Evolutionary conservation across 2,113 vertebrate genomes (phyloP).

Genomic region (Cyprinodon tularosa): DNA sequence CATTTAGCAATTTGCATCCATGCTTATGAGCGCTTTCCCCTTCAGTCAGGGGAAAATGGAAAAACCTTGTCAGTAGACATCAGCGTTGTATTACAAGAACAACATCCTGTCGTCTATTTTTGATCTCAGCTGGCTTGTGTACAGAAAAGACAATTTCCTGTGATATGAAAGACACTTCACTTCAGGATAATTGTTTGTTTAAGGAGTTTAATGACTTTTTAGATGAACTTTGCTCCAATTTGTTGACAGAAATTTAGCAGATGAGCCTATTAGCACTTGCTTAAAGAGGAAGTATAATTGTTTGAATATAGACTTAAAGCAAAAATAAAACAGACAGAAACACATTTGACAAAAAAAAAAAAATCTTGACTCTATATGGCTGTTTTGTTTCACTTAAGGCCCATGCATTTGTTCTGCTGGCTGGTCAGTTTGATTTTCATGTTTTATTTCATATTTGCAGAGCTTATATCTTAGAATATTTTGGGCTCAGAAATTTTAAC

Average conservation of each 20-base stretch:
- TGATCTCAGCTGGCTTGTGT: constrained; percentile 37
- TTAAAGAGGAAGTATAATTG: neutral
- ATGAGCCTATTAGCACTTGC: constrained; percentile 26
- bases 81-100: constrained; percentile 37
- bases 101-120: constrained; percentile 70
- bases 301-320: constrained; percentile 2
- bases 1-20: constrained; percentile 36
- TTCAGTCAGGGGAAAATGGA: constrained; percentile 50
- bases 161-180: constrained; percentile 31
- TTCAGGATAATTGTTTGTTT: constrained; percentile 41
- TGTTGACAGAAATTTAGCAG: constrained; percentile 15
- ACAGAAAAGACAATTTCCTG: constrained; percentile 65
- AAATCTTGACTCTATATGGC: neutral
- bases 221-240: constrained; percentile 7
- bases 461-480: neutral
- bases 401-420: neutral
- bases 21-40: constrained; percentile 28
- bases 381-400: neutral
- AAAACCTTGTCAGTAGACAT: constrained; percentile 54
- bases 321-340: neutral
- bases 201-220: constrained; percentile 25
- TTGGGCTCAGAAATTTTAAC: no score
- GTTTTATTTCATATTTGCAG: neutral
- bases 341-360: neutral
- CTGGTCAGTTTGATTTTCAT: neutral